phyloP scores from a whole-genome alignment of 2,113 vertebrate species.

The Indicator maculatus region DNA sequence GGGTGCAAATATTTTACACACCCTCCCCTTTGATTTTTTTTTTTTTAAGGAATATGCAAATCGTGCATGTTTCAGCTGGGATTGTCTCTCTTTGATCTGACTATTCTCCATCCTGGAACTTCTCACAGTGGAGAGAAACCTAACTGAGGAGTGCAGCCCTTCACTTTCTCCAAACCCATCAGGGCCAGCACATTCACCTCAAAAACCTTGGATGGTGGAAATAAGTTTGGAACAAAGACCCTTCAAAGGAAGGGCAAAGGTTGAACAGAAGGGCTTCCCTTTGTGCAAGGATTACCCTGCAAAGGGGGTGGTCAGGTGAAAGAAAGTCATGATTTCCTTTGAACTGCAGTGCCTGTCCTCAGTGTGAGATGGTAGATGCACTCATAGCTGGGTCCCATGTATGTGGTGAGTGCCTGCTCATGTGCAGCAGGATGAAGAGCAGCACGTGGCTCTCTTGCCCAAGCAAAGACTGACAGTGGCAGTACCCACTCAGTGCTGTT shows the following conservation, averaged over 20 bases:
- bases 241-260: neutral
- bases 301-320: fast-evolving
- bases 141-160: neutral
- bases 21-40: slow-evolving; percentile 49
- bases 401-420: fast-evolving
- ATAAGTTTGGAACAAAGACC: neutral
- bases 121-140: neutral
- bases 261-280: neutral
- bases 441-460: neutral
- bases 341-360: neutral
- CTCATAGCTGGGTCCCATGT: fast-evolving
- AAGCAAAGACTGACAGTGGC: neutral
- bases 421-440: neutral
- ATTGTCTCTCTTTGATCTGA: slow-evolving; percentile 59
- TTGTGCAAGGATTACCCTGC: fast-evolving
- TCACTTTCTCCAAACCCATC: neutral
- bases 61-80: slow-evolving; percentile 42
- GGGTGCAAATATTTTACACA: slow-evolving; percentile 68
- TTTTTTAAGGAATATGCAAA: slow-evolving; percentile 68
- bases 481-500: neutral
- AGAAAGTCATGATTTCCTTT: neutral
- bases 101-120: slow-evolving; percentile 44
- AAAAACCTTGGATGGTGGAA: neutral
- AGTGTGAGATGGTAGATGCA: neutral
- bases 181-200: neutral